Conservation (phyloP, 1,140 invertebrate species). For the Drosophila albomicans region DNA sequence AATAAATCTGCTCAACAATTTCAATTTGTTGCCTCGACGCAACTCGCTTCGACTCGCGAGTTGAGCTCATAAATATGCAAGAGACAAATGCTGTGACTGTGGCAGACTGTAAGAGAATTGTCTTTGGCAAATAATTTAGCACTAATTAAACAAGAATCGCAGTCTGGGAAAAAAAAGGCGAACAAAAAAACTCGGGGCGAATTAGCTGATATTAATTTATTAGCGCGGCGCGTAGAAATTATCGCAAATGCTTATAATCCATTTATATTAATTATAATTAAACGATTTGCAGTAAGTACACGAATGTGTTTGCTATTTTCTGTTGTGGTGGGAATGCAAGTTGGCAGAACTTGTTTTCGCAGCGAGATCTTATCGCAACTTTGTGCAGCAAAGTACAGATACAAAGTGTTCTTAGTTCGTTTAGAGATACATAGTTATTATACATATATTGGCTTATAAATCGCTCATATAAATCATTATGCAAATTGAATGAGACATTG, state of each 20-base stretch:
- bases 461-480: slow-evolving; percentile 22
- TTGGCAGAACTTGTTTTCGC: slow-evolving; percentile 3
- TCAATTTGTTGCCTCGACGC: slow-evolving; percentile 61
- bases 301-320: slow-evolving; percentile 1
- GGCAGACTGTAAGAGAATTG: slow-evolving; percentile 24
- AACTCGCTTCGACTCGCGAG: background rate
- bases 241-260: slow-evolving; percentile 55
- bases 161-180: slow-evolving; percentile 30
- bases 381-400: background rate
- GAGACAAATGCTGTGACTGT: slow-evolving; percentile 26
- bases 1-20: slow-evolving; percentile 76
- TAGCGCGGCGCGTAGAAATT: slow-evolving; percentile 58
- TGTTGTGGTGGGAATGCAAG: slow-evolving; percentile 11
- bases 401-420: slow-evolving; percentile 23
- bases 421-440: slow-evolving; percentile 21
- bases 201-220: slow-evolving; percentile 68
- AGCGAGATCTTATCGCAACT: slow-evolving; percentile 24
- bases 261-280: slow-evolving; percentile 67
- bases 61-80: slow-evolving; percentile 53
- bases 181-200: slow-evolving; percentile 28
- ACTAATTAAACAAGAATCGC: slow-evolving; percentile 66
- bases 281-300: slow-evolving; percentile 16
- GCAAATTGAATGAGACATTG: slow-evolving; percentile 15
- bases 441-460: background rate
- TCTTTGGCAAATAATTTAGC: slow-evolving; percentile 36